Percentiles rank a stretch among this genome's conserved stretches.
phyloP scores from a whole-genome alignment of 2,797 vertebrate genomes.

The Lemur catta region DNA sequence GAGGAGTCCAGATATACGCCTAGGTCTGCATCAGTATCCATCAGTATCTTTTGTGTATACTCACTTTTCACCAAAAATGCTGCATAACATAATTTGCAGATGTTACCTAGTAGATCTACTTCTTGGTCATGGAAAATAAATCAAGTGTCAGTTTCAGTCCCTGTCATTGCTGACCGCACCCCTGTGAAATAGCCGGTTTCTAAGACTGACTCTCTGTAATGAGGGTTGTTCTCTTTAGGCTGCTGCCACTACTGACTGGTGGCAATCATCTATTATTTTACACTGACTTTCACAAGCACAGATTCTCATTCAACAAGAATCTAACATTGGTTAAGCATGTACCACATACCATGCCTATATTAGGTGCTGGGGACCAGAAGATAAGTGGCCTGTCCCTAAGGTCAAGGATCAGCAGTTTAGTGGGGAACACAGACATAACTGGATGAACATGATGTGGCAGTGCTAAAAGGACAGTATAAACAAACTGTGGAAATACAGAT shows the following conservation, averaged over 20 bases:
- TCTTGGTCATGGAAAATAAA: neutral
- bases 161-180: neutral
- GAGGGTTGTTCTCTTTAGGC: neutral
- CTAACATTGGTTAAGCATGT: neutral
- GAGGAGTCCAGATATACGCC: neutral
- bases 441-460: neutral
- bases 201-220: neutral
- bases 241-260: neutral
- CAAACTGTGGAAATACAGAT: conserved; percentile 11
- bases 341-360: neutral
- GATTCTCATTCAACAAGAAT: neutral
- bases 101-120: neutral
- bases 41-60: neutral
- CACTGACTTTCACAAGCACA: neutral
- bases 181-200: neutral
- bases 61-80: neutral
- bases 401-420: neutral
- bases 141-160: neutral
- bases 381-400: neutral
- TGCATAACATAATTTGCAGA: neutral
- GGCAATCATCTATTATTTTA: neutral
- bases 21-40: neutral
- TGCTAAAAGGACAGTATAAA: neutral
- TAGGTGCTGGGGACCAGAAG: neutral
- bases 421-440: neutral